Evolutionary conservation across 2,797 vertebrate genomes (phyloP).

Genomic region (Mus minutoides): DNA sequence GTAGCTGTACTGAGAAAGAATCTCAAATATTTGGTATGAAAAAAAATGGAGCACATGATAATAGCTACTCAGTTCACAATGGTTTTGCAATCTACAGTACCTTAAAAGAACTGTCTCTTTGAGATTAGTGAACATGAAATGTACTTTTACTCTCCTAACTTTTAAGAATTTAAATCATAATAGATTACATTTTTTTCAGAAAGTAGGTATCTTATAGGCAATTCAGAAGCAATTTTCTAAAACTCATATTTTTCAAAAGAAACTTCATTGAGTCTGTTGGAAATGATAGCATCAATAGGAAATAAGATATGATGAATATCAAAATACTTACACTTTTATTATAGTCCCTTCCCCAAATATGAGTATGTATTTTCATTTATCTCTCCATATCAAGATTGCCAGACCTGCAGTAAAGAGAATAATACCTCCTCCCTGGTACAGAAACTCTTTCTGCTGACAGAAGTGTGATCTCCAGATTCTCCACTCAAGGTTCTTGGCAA

Average conservation of each 20-base stretch:
- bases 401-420: neutral
- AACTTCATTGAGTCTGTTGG: neutral
- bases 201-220: neutral
- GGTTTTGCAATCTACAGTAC: neutral
- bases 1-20: neutral
- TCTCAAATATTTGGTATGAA: neutral
- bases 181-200: neutral
- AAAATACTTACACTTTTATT: neutral
- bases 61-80: neutral
- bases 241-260: neutral
- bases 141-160: neutral
- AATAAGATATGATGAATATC: neutral
- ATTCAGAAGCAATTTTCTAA: neutral
- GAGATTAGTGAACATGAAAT: neutral
- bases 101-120: neutral
- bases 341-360: neutral
- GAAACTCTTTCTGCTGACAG: neutral
- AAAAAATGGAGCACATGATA: neutral
- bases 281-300: neutral
- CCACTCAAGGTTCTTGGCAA: neutral
- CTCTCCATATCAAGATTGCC: neutral
- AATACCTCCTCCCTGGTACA: neutral
- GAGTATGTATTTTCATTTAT: neutral
- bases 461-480: neutral
- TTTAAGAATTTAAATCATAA: constrained; percentile 3